phyloP scores from a whole-genome alignment of 2,113 vertebrate species.

The Nasalis larvatus region DNA sequence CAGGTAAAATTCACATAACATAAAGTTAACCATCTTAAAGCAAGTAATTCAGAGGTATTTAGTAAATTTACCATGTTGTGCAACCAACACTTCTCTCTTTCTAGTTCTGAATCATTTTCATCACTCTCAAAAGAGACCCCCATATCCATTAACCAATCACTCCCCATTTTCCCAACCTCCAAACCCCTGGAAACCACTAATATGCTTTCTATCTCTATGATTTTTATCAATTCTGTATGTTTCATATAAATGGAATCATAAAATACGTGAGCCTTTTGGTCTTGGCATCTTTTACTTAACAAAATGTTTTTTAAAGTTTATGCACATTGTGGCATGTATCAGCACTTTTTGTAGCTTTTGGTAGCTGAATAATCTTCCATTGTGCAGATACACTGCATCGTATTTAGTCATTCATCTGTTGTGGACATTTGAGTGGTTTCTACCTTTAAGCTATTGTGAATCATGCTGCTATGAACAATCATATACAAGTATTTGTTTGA shows the following conservation, averaged over 20 bases:
- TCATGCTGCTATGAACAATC: not conserved
- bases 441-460: not conserved
- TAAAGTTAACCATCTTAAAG: not conserved
- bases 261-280: not conserved
- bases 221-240: not conserved
- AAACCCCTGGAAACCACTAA: not conserved
- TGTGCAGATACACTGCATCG: not conserved
- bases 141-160: not conserved
- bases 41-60: not conserved
- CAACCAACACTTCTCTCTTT: not conserved
- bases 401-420: not conserved
- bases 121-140: not conserved
- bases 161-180: too few relatives aligned
- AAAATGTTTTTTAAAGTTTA: not conserved
- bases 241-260: not conserved
- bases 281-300: not conserved
- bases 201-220: not conserved
- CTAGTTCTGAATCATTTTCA: not conserved
- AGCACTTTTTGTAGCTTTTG: not conserved
- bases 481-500: not conserved
- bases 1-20: not conserved
- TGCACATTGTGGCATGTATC: too few relatives aligned
- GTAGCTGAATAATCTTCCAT: not conserved
- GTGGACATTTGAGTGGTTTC: not conserved
- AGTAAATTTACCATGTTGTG: not conserved